These are phyloP conservation scores for Cyclophora punctaria DNA, from an alignment of 2,888 invertebrate genomes.

Conservation along the genomic window DNA sequence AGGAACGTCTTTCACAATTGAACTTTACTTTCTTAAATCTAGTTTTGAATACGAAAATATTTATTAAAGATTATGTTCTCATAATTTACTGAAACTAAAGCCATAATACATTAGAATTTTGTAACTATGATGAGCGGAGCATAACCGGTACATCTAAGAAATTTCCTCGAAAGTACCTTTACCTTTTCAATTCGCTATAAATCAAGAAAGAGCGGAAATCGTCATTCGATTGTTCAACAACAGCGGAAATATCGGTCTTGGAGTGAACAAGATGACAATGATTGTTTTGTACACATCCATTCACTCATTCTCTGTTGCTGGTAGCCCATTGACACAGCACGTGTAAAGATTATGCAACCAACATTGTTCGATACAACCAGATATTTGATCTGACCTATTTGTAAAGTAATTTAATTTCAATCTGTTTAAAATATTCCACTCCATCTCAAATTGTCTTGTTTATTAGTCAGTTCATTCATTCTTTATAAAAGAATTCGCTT, in stretches of 20 bases:
- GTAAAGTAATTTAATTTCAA: neutral
- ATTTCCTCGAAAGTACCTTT: no score
- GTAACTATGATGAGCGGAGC: no score
- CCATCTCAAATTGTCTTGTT: no score
- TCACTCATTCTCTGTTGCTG: conserved; percentile 1
- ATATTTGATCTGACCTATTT: conserved; percentile 1
- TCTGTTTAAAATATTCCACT: neutral
- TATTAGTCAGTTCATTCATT: no score
- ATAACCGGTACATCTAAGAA: no score
- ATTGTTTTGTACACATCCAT: conserved; percentile 8
- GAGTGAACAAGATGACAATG: conserved; percentile 10
- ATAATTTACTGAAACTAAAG: no score
- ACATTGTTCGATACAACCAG: conserved; percentile 25
- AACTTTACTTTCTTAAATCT: no score
- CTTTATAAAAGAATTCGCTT: no score
- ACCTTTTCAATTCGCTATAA: neutral
- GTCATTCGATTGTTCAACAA: conserved; percentile 34
- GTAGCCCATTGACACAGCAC: conserved; percentile 1
- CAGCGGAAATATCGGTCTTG: conserved; percentile 37
- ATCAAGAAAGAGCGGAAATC: conserved; percentile 31
- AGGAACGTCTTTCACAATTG: no score
- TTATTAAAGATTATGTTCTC: no score
- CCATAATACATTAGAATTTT: no score
- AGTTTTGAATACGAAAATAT: no score
- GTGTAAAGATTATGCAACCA: conserved; percentile 30